phyloP scores from a whole-genome alignment of 2,113 vertebrate genomes.

The Crocuta crocuta region DNA sequence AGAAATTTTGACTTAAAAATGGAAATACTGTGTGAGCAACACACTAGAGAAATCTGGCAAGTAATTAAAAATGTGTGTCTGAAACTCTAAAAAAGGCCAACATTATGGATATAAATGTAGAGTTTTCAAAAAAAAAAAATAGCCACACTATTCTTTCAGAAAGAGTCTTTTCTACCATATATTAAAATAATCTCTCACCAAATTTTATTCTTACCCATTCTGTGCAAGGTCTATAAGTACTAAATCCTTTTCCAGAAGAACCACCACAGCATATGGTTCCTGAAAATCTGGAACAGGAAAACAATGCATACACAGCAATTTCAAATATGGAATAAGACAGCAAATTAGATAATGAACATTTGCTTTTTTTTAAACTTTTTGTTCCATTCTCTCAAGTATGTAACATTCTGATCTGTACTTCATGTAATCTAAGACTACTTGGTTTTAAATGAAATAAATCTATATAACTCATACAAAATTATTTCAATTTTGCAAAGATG shows the following conservation, averaged over 20 bases:
- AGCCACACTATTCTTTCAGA: neutral
- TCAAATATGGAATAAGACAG: neutral
- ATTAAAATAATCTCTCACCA: neutral
- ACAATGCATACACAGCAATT: slow-evolving; percentile 4
- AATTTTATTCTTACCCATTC: slow-evolving; percentile 93
- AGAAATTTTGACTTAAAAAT: slow-evolving; percentile 34
- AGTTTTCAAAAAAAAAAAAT: slow-evolving; percentile 24
- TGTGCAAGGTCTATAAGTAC: slow-evolving; percentile 99
- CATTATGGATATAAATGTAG: neutral
- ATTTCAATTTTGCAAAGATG: slow-evolving; percentile 16
- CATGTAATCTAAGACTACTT: neutral
- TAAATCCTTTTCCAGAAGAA: slow-evolving; percentile 99
- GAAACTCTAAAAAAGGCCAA: neutral
- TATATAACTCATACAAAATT: neutral
- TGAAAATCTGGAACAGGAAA: slow-evolving; percentile 93
- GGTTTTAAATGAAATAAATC: slow-evolving; percentile 31
- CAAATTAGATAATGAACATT: neutral
- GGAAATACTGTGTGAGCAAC: neutral
- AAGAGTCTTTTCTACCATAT: neutral
- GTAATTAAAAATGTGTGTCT: neutral
- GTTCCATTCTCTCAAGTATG: neutral
- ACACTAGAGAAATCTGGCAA: neutral
- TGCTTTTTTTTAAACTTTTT: neutral
- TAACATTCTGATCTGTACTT: slow-evolving; percentile 16
- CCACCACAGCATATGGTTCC: slow-evolving; percentile 98